Percentiles rank a stretch among this genome's conserved stretches.
Conservation (phyloP, 2,888 invertebrate genomes). For the Pammene aurita region DNA sequence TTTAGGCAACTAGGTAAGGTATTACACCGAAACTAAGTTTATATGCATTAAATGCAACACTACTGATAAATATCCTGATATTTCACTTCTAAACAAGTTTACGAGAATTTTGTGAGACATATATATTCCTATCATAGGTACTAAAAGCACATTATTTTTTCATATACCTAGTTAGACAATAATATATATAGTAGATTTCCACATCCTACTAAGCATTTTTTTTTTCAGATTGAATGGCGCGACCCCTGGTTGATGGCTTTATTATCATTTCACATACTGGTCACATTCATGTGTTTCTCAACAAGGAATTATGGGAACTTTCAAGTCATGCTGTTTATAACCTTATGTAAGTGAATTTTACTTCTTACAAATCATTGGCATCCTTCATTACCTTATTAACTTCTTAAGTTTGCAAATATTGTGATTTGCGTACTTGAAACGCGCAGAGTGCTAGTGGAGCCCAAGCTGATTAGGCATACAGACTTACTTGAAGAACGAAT, state of each 20-base stretch:
- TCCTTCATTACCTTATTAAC: background rate
- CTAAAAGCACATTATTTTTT: too few species aligned
- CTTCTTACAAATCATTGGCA: background rate
- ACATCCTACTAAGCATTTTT: conserved; percentile 32
- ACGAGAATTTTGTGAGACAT: background rate
- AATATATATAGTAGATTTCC: too few species aligned
- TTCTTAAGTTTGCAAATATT: too few species aligned
- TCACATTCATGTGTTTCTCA: conserved; percentile 90
- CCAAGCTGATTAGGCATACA: too few species aligned
- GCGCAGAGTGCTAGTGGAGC: too few species aligned
- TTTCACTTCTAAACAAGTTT: background rate
- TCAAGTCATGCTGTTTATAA: conserved; percentile 91
- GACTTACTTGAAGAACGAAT: too few species aligned
- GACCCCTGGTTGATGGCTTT: conserved; percentile 94
- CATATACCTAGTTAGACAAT: too few species aligned
- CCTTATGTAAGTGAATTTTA: conserved; percentile 86
- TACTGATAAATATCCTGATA: background rate
- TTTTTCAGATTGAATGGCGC: conserved; percentile 92
- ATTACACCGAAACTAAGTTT: conserved; percentile 5
- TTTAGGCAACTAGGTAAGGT: background rate
- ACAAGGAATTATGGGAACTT: conserved; percentile 94
- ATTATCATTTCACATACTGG: conserved; percentile 88
- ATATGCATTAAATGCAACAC: background rate
- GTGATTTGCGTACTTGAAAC: too few species aligned
- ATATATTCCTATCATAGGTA: too few species aligned